These are phyloP conservation scores for Drosophila anomalata DNA, from an alignment of 2,888 invertebrate genomes.

Conservation along the genomic window DNA sequence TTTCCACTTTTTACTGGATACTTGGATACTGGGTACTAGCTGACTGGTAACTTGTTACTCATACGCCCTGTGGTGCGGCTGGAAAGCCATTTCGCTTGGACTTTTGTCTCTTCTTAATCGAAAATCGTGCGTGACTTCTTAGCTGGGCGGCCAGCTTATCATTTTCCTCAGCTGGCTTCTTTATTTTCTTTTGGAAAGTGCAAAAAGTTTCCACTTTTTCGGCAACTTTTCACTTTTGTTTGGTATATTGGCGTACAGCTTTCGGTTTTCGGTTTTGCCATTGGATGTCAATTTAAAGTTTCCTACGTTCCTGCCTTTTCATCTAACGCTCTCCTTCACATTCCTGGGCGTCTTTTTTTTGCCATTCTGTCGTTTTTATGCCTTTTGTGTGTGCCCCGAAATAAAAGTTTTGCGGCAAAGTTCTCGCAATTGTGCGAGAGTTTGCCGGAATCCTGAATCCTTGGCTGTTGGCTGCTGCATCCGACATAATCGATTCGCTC, in stretches of 20 bases:
- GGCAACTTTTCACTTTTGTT: constrained; percentile 71
- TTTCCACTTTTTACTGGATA: not conserved
- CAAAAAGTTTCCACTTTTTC: constrained; percentile 20
- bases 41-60: constrained; percentile 10
- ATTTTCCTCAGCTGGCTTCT: constrained; percentile 34
- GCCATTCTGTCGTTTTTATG: not conserved
- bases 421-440: constrained; percentile 47
- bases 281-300: constrained; percentile 79
- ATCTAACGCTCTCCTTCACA: constrained; percentile 1
- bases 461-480: constrained; percentile 42
- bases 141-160: constrained; percentile 52
- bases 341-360: not conserved
- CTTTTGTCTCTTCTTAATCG: constrained; percentile 30
- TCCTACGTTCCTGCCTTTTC: constrained; percentile 43
- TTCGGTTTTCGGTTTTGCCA: constrained; percentile 54
- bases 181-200: constrained; percentile 2
- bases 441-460: not conserved
- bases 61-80: constrained; percentile 35
- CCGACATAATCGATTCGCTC: constrained; percentile 70
- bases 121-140: constrained; percentile 46
- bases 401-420: constrained; percentile 44
- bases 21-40: not conserved
- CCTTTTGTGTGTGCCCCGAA: constrained; percentile 17
- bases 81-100: constrained; percentile 5
- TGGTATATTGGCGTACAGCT: constrained; percentile 45